A percentile compares a stretch with the other conserved stretches of the same genome.
These are phyloP conservation scores for Muntiacus reevesi DNA, from an alignment of 2,113 vertebrate species.

Conservation along the genomic window DNA sequence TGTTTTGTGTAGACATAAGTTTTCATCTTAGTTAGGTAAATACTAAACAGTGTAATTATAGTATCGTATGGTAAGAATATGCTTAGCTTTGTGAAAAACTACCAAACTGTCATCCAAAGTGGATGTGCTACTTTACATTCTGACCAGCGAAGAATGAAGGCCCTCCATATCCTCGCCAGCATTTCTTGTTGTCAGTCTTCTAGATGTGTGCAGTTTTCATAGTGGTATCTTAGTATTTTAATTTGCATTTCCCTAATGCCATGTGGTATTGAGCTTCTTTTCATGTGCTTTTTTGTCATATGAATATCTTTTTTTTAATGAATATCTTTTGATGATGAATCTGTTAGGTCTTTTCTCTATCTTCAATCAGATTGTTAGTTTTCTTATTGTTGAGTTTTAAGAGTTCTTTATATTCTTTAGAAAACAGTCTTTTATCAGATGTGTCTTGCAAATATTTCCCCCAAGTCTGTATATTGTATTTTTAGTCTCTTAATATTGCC, in stretches of 20 bases:
- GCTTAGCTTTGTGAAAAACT: neutral
- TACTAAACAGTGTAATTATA: neutral
- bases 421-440: neutral
- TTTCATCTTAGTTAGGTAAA: neutral
- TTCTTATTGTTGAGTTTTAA: neutral
- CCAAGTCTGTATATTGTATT: neutral
- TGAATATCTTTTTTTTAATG: too few relatives aligned
- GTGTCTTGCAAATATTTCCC: neutral
- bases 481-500: neutral
- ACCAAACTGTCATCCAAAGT: neutral
- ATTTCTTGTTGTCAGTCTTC: neutral
- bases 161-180: too few relatives aligned
- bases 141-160: neutral
- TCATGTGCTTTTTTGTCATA: neutral
- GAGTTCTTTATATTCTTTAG: neutral
- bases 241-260: neutral
- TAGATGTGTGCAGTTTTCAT: neutral
- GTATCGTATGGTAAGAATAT: neutral
- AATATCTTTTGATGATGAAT: neutral
- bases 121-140: neutral
- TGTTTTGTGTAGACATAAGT: neutral
- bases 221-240: neutral
- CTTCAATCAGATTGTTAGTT: neutral
- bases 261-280: neutral
- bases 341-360: neutral